Conservation (phyloP, 2,113 vertebrate species). For the Canis aureus region DNA sequence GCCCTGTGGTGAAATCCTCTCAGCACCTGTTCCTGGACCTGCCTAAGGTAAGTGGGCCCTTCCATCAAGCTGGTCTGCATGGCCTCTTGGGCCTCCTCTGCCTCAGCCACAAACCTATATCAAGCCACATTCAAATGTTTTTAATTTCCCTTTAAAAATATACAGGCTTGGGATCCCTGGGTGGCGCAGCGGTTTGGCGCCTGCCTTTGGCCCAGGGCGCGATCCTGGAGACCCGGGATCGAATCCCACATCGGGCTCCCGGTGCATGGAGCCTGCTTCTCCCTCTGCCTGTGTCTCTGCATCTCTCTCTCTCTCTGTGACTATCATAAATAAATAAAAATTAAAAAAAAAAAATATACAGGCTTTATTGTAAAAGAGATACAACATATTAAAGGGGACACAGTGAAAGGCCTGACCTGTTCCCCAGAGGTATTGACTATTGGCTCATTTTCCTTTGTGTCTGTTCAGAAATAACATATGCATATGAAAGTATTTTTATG, state of each 20-base stretch:
- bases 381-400: not conserved
- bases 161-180: too few relatives aligned
- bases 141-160: not conserved
- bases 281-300: too few relatives aligned
- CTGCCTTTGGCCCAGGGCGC: too few relatives aligned
- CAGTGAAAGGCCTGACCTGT: not conserved
- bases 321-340: too few relatives aligned
- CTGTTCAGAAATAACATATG: not conserved
- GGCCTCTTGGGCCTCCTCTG: not conserved
- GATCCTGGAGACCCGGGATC: too few relatives aligned
- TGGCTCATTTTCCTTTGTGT: not conserved
- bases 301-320: too few relatives aligned
- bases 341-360: not conserved
- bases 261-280: too few relatives aligned
- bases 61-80: not conserved
- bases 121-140: not conserved
- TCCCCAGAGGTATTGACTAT: not conserved
- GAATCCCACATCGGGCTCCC: too few relatives aligned
- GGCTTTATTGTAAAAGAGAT: not conserved
- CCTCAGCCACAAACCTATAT: not conserved
- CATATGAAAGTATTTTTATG: not conserved
- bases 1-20: conserved; percentile 92
- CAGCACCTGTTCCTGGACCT: conserved; percentile 96
- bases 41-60: conserved; percentile 89
- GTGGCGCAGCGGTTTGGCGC: too few relatives aligned